Percentiles rank a stretch among this genome's conserved stretches.
phyloP scores from a whole-genome alignment of 2,113 vertebrate species.

The Fulmarus glacialis region DNA sequence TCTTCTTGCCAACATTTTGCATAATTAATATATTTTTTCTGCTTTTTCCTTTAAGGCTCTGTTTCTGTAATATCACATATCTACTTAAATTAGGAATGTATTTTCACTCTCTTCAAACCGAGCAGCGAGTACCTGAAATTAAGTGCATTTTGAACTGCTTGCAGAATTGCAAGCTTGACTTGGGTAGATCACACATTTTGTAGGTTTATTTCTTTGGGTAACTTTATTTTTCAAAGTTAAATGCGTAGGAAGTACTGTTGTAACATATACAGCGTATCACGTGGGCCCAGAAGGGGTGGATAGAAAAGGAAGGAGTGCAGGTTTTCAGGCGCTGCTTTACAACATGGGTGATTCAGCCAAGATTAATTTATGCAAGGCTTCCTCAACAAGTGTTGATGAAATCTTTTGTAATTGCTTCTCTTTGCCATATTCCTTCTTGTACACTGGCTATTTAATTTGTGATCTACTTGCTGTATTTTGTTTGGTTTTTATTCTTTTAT shows the following conservation, averaged over 20 bases:
- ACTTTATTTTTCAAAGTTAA: neutral
- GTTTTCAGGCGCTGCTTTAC: neutral
- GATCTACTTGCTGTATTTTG: neutral
- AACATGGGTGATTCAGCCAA: neutral
- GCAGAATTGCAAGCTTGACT: neutral
- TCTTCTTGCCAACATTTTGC: neutral
- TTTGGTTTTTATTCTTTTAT: neutral
- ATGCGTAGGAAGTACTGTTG: neutral
- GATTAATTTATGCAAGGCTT: neutral
- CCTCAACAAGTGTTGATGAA: neutral
- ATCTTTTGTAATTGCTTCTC: neutral
- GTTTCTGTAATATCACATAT: neutral
- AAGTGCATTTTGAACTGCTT: neutral
- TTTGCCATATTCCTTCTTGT: neutral
- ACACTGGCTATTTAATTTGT: neutral
- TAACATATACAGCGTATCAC: accelerated
- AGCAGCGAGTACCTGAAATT: neutral
- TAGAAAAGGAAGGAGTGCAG: neutral
- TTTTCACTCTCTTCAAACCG: neutral
- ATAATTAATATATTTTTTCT: neutral
- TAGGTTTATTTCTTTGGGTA: neutral
- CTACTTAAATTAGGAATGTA: neutral
- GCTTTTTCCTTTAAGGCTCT: neutral
- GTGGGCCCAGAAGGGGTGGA: too few species aligned
- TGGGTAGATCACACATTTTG: neutral